Evolutionary conservation across 2,797 vertebrate genomes (phyloP).

Genomic region (Menidia menidia): DNA sequence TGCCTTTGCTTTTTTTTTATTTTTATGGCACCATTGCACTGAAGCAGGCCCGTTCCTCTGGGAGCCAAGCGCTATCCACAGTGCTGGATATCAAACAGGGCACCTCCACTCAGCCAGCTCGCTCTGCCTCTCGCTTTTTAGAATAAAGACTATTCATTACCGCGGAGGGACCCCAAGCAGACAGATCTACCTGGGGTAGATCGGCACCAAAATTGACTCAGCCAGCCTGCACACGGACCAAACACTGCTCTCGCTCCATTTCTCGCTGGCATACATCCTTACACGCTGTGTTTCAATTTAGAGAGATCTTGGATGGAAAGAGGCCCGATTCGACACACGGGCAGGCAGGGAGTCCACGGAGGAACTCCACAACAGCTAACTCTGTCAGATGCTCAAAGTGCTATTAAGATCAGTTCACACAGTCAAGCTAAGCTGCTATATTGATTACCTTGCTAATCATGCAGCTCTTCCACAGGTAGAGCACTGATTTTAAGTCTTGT

Average conservation of each 20-base stretch:
- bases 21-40: slow-evolving; percentile 77
- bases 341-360: slow-evolving; percentile 12
- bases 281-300: slow-evolving; percentile 57
- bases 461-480: slow-evolving; percentile 35
- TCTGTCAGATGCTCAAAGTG: slow-evolving; percentile 14
- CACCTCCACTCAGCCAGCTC: slow-evolving; percentile 41
- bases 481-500: slow-evolving; percentile 38
- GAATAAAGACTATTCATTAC: slow-evolving; percentile 82
- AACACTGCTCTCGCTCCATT: slow-evolving; percentile 56
- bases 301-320: slow-evolving; percentile 23
- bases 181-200: slow-evolving; percentile 56
- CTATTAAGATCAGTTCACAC: not conserved
- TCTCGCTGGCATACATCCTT: slow-evolving; percentile 56
- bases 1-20: slow-evolving; percentile 53
- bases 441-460: slow-evolving; percentile 46
- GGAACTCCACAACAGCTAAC: slow-evolving; percentile 24
- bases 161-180: slow-evolving; percentile 36
- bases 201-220: slow-evolving; percentile 62
- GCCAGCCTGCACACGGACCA: slow-evolving; percentile 36
- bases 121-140: slow-evolving; percentile 59
- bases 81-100: slow-evolving; percentile 63
- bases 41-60: slow-evolving; percentile 68
- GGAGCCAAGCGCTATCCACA: slow-evolving; percentile 73
- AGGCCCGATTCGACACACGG: slow-evolving; percentile 45
- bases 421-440: slow-evolving; percentile 20